Evolutionary conservation across 1,140 invertebrate species (phyloP).

Genomic region (Pinna nobilis): DNA sequence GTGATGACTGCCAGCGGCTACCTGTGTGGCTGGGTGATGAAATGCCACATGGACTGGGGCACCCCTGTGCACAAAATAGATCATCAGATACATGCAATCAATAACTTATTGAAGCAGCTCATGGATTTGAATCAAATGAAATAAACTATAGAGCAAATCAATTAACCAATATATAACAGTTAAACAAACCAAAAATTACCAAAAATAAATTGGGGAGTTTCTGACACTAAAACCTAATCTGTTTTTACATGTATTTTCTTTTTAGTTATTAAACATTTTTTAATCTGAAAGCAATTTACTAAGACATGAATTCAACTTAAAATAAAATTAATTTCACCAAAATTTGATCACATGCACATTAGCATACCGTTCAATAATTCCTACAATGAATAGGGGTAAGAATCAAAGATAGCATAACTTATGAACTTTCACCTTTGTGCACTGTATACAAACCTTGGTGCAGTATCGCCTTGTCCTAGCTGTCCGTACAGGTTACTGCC

Average conservation of each 20-base stretch:
- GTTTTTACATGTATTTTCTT: no score
- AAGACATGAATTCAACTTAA: no score
- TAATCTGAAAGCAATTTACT: no score
- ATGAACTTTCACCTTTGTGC: no score
- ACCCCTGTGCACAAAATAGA: slow-evolving; percentile 78
- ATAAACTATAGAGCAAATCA: neutral
- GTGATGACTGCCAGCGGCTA: slow-evolving; percentile 96
- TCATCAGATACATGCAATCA: neutral
- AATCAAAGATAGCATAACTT: no score
- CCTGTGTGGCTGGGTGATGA: slow-evolving; percentile 79
- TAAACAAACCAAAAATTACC: neutral
- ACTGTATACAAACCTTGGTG: slow-evolving; percentile 51
- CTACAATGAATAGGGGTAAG: no score
- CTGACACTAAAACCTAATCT: no score
- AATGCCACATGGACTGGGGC: slow-evolving; percentile 84
- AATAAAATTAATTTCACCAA: no score
- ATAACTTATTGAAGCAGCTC: neutral
- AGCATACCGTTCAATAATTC: no score
- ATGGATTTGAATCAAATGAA: neutral
- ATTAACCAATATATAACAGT: neutral
- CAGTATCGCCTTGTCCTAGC: slow-evolving; percentile 90
- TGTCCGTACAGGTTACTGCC: slow-evolving; percentile 95
- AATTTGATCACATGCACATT: no score
- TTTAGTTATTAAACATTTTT: no score
- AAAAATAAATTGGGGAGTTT: no score